phyloP scores from a whole-genome alignment of 2,797 vertebrate genomes.

The Pipistrellus pipistrellus region DNA sequence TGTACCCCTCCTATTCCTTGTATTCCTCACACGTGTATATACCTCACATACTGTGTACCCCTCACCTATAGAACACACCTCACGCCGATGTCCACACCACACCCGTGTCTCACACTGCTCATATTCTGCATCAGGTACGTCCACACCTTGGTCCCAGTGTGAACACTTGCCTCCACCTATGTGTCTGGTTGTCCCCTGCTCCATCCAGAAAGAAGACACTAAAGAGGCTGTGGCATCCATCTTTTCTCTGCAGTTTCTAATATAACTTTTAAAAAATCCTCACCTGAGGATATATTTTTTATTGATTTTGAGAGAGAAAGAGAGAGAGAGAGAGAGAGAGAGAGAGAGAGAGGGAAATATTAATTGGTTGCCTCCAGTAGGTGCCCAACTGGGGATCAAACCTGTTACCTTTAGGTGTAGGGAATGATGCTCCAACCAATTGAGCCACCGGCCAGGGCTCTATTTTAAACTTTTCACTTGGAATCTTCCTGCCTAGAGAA shows the following conservation, averaged over 20 bases:
- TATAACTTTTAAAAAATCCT: background rate
- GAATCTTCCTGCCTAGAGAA: background rate
- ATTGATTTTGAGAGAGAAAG: background rate
- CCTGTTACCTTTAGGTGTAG: background rate
- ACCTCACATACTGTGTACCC: fast-evolving
- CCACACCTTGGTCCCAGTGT: background rate
- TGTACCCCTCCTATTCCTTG: background rate
- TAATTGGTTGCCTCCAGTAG: background rate
- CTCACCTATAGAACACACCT: background rate
- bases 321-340: background rate
- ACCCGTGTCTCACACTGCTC: background rate
- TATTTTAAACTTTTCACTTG: background rate
- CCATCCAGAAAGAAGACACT: background rate
- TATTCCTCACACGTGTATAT: background rate
- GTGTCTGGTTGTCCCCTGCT: background rate
- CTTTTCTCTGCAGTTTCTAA: background rate
- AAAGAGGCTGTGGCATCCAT: background rate
- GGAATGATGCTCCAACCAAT: background rate
- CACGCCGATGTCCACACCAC: background rate
- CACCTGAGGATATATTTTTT: background rate
- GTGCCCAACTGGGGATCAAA: background rate
- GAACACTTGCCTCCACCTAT: background rate
- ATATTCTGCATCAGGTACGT: background rate
- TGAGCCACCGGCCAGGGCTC: background rate
- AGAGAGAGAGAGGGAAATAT: background rate